Conservation (phyloP, 2,888 invertebrate species). For the Halocaridina rubra region DNA sequence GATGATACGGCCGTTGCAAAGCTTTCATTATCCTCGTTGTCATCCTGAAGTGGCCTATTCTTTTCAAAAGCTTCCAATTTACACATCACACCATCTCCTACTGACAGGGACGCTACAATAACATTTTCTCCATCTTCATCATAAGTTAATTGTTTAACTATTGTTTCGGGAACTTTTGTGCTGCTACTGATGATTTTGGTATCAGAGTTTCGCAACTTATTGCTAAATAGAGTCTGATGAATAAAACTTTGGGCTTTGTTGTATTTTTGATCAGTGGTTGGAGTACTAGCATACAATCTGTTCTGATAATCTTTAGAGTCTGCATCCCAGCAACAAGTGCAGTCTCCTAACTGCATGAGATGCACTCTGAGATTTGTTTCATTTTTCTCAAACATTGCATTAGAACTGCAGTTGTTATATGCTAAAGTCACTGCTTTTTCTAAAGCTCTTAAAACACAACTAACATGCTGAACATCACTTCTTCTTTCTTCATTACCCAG, state of each 20-base stretch:
- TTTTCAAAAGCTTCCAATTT: not conserved
- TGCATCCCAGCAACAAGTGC: constrained; percentile 38
- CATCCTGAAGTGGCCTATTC: not conserved
- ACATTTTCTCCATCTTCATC: constrained; percentile 11
- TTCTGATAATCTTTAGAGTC: not conserved
- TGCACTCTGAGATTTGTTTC: constrained; percentile 14
- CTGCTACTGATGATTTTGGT: not conserved
- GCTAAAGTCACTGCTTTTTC: constrained; percentile 34
- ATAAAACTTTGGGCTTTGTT: constrained; percentile 36
- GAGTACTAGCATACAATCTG: too few relatives aligned
- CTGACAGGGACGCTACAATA: not conserved
- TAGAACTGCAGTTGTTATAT: constrained; percentile 10
- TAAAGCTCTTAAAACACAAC: constrained; percentile 40
- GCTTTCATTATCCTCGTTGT: constrained; percentile 34
- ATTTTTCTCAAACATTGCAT: not conserved
- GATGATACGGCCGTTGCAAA: constrained; percentile 53
- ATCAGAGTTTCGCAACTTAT: not conserved
- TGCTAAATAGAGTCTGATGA: constrained; percentile 35
- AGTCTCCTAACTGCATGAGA: constrained; percentile 35
- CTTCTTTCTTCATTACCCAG: not conserved
- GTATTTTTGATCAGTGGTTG: constrained; percentile 16
- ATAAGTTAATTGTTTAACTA: constrained; percentile 24
- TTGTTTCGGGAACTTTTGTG: not conserved
- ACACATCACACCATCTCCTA: not conserved
- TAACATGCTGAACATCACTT: constrained; percentile 32